Conservation (phyloP, 2,797 vertebrate species). For the Leptatherina wallacei region DNA sequence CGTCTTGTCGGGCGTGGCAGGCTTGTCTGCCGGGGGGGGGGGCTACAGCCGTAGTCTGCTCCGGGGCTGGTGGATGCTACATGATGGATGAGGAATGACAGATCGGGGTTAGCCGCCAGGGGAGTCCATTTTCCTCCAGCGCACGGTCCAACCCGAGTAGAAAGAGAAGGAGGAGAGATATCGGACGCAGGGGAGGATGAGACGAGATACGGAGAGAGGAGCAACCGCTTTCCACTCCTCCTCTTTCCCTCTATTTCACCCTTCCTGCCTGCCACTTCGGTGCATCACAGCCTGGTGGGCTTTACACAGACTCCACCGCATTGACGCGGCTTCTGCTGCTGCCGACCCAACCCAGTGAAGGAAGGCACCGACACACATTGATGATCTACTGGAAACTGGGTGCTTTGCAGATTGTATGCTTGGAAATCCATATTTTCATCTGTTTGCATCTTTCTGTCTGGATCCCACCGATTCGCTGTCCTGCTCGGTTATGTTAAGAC, state of each 20-base stretch:
- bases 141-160: slow-evolving; percentile 40
- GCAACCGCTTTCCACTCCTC: slow-evolving; percentile 46
- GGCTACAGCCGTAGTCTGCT: slow-evolving; percentile 56
- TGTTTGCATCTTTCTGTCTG: slow-evolving; percentile 1
- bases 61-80: slow-evolving; percentile 64
- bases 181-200: slow-evolving; percentile 53
- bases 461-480: slow-evolving; percentile 33
- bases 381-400: slow-evolving; percentile 23
- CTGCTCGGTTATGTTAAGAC: slow-evolving; percentile 48
- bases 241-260: slow-evolving; percentile 37
- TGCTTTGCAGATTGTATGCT: slow-evolving; percentile 12
- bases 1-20: slow-evolving; percentile 74
- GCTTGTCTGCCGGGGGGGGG: slow-evolving; percentile 54
- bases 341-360: slow-evolving; percentile 67
- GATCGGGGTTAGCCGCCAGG: slow-evolving; percentile 87
- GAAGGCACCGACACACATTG: slow-evolving; percentile 31
- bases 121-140: slow-evolving; percentile 77
- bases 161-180: slow-evolving; percentile 45
- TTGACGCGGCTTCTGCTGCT: slow-evolving; percentile 64
- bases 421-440: slow-evolving; percentile 23
- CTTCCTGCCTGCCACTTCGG: slow-evolving; percentile 54
- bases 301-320: slow-evolving; percentile 70
- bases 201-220: slow-evolving; percentile 38
- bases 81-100: slow-evolving; percentile 89
- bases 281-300: slow-evolving; percentile 62